Evolutionary conservation across 2,797 vertebrate species (phyloP), one percentile per base, ranked within the genome.

Genomic region (Passerculus sandwichensis): DNA sequence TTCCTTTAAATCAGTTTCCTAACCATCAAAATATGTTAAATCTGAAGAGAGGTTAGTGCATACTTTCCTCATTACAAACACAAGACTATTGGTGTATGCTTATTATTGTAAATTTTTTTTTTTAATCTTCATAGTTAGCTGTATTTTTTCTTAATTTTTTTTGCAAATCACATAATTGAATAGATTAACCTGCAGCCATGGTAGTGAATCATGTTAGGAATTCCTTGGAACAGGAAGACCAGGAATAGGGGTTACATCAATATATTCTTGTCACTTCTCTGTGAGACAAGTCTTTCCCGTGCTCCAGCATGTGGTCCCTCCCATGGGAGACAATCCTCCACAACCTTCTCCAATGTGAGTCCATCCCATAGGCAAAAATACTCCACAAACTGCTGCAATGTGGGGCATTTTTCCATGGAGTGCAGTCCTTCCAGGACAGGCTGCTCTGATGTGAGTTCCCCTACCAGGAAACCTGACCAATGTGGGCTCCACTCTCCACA

Each of bases 201-300:
- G 30, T 20, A 65, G 34, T 8, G 65, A 85, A 80, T 67, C 1
- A 27, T 71, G 4, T 66, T 60, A 85, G 48, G 40, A 77, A 67
- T 83, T 70, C 19, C 47, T 66, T 44, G 51, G 32, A 32, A n/a
- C 7, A 16, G 10, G 36, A 44, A 44, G 36, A 57, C 10, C n/a
- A 32, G 32, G 15, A 72, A 21, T 38, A 13, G 7, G 13, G 10
- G 1, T 65, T 59, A 20, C 16, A 29, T 56, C 15, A 32, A 5
- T 42, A 19, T 23, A 6, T n/a, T 51, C 22, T 20, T 72, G 38
- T 9, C 7, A 10, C 23, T 65, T 4, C 15, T 72, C 22, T 13
- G 6, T 16, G 13, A 64, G 19, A 32, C 27, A n/a, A 13, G 32
- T 32, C 26, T 42, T 62, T 64, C 15, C 44, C 0, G 0, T 50